Conservation (phyloP, 2,113 vertebrate genomes). For the Pedionomus torquatus region DNA sequence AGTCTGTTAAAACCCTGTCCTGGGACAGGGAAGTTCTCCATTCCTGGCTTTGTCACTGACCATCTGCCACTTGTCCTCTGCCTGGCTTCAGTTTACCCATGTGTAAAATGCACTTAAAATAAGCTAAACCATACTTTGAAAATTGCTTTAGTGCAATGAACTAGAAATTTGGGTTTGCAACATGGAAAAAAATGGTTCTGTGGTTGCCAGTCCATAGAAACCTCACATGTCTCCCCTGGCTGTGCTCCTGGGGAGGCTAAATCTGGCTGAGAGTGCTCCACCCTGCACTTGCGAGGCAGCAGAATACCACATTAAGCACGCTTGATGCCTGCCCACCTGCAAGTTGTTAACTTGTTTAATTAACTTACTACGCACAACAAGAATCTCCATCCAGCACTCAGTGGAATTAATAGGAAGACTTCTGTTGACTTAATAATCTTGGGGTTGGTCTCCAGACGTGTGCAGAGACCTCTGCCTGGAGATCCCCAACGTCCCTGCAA, state of each 20-base stretch:
- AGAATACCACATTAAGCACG: neutral
- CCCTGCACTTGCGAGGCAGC: neutral
- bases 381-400: neutral
- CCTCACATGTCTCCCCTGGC: neutral
- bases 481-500: neutral
- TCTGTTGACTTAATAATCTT: neutral
- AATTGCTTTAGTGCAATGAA: constrained; percentile 17
- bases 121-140: constrained; percentile 8
- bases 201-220: neutral
- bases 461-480: neutral
- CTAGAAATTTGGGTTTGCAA: constrained; percentile 26
- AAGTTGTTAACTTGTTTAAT: neutral
- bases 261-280: constrained; percentile 22
- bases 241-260: neutral
- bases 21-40: neutral
- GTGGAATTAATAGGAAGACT: neutral
- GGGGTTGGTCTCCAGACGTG: neutral
- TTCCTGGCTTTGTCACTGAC: constrained; percentile 10
- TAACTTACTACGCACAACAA: neutral
- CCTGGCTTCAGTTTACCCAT: constrained; percentile 4
- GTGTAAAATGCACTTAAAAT: constrained; percentile 39
- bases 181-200: neutral
- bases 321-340: constrained; percentile 12
- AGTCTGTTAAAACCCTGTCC: neutral
- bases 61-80: constrained; percentile 51